Conservation (phyloP, 2,888 invertebrate species). For the Leptothorax acervorum region DNA sequence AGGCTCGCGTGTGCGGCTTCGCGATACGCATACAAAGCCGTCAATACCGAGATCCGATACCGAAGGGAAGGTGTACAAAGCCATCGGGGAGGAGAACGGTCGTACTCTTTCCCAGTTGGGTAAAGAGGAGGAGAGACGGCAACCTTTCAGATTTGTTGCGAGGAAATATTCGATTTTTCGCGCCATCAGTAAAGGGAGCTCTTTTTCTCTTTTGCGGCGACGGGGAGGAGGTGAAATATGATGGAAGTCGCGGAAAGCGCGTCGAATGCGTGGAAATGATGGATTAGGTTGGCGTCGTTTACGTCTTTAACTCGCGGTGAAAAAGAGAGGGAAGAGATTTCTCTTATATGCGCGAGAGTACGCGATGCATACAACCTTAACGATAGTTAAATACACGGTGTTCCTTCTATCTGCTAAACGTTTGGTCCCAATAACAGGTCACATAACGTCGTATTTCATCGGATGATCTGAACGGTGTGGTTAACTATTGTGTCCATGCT, state of each 20-base stretch:
- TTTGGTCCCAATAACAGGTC: background rate
- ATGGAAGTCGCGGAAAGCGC: background rate
- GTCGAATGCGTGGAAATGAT: conserved; percentile 42
- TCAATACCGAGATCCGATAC: conserved; percentile 22
- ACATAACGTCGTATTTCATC: background rate
- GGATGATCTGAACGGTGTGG: background rate
- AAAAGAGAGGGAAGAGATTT: background rate
- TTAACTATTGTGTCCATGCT: conserved; percentile 26
- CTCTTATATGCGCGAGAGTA: no score
- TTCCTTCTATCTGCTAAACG: background rate
- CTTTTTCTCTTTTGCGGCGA: conserved; percentile 11
- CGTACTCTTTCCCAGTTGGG: background rate
- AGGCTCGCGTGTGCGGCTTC: conserved; percentile 34
- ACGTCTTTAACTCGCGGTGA: conserved; percentile 6
- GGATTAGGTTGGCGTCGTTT: conserved; percentile 35
- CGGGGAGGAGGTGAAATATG: conserved; percentile 22
- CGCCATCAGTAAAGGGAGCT: conserved; percentile 10
- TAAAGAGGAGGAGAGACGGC: background rate
- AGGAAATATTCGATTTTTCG: conserved; percentile 43
- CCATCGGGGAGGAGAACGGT: background rate
- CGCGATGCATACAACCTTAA: background rate
- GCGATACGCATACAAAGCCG: conserved; percentile 36
- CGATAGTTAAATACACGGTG: background rate
- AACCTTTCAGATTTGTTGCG: conserved; percentile 46
- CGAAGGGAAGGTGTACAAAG: background rate